A percentile compares a stretch with the other conserved stretches of the same genome.
Conservation (phyloP, 2,797 vertebrate genomes). For the Microctenopoma lineatum region DNA sequence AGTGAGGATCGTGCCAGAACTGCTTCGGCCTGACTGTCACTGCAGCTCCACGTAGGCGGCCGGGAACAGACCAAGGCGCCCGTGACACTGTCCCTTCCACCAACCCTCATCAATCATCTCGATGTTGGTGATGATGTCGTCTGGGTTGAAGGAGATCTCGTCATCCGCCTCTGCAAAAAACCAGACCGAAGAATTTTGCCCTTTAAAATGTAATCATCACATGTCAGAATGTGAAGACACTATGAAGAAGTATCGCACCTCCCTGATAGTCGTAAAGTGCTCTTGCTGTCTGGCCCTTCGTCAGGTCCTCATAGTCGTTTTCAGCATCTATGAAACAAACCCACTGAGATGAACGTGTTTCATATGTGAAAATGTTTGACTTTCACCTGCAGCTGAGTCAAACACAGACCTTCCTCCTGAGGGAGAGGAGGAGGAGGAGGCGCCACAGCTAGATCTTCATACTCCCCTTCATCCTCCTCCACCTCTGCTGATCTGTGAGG, state of each 20-base stretch:
- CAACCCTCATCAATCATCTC: constrained; percentile 95
- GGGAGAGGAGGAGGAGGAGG: constrained; percentile 1
- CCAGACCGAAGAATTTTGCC: background rate
- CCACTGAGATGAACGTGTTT: background rate
- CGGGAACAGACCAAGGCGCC: constrained; percentile 89
- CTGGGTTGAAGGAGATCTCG: constrained; percentile 92
- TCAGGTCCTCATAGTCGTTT: constrained; percentile 84
- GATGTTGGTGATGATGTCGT: constrained; percentile 90
- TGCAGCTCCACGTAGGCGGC: constrained; percentile 89
- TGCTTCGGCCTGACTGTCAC: constrained; percentile 49
- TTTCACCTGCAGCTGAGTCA: background rate
- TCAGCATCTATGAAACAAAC: constrained; percentile 46
- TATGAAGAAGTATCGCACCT: constrained; percentile 76
- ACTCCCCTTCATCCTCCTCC: constrained; percentile 54
- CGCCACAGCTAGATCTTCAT: constrained; percentile 49
- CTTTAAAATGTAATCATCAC: background rate
- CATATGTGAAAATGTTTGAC: background rate
- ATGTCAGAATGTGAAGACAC: background rate
- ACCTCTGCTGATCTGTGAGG: constrained; percentile 19
- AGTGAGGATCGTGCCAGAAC: constrained; percentile 19
- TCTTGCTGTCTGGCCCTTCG: constrained; percentile 71
- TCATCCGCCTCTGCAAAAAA: constrained; percentile 88
- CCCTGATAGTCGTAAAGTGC: constrained; percentile 95
- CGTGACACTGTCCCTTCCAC: constrained; percentile 91
- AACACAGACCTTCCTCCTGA: constrained; percentile 49